A percentile compares a stretch with the other conserved stretches of the same genome.
These are phyloP conservation scores for Tipula helvola DNA, from an alignment of 2,888 invertebrate species.

Conservation along the genomic window DNA sequence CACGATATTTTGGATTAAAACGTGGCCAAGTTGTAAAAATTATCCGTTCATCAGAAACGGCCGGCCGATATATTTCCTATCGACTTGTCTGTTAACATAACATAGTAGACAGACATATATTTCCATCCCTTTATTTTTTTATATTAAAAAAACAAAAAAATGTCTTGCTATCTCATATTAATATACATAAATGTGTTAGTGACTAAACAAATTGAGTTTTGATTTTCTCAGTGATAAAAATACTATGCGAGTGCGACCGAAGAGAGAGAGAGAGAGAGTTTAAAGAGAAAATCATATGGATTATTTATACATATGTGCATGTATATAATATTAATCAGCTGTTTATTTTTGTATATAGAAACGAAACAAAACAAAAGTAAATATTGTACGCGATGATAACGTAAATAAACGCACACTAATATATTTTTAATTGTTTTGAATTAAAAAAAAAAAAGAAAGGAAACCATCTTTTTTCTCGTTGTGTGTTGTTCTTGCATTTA, in stretches of 20 bases:
- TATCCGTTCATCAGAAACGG: constrained; percentile 94
- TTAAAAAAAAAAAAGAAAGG: not conserved
- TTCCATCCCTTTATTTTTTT: not conserved
- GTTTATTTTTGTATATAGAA: not conserved
- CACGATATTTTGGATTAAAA: constrained; percentile 95
- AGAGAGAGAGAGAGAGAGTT: not conserved
- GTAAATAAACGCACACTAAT: not conserved
- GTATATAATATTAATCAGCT: not conserved
- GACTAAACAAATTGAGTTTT: not conserved
- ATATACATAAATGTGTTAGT: not conserved
- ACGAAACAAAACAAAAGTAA: not conserved
- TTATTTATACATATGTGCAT: not conserved
- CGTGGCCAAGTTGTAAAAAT: constrained; percentile 98
- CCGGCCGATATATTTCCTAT: constrained; percentile 96
- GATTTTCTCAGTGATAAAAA: not conserved
- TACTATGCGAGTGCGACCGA: not conserved
- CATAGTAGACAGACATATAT: not conserved
- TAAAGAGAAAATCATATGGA: not conserved
- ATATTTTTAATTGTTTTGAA: not conserved
- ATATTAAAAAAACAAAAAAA: not conserved
- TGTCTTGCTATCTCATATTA: not conserved
- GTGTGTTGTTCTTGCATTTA: not conserved
- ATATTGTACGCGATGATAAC: not conserved
- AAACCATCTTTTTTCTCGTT: not conserved
- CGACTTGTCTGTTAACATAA: constrained; percentile 67